These are phyloP conservation scores for Ichneumoninae sp. DNA, from an alignment of 2,888 invertebrate species.

Conservation along the genomic window DNA sequence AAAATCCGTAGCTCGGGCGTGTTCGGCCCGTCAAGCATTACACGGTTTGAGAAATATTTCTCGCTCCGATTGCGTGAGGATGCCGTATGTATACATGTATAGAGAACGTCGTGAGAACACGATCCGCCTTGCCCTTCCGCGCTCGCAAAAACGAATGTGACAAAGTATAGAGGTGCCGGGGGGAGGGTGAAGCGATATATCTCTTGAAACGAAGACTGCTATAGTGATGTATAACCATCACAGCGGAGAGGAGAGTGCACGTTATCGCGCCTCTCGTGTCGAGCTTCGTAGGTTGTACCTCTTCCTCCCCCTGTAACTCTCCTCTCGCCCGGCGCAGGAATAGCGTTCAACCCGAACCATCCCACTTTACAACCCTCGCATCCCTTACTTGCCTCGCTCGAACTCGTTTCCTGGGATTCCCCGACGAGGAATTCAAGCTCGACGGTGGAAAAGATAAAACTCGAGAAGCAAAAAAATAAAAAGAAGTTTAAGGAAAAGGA, in stretches of 20 bases:
- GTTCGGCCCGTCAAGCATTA: constrained; percentile 14
- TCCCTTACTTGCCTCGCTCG: constrained; percentile 27
- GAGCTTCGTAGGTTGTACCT: constrained; percentile 45
- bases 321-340: not conserved
- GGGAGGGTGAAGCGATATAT: constrained; percentile 54
- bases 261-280: constrained; percentile 61
- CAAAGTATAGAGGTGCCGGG: not conserved
- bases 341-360: constrained; percentile 44
- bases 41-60: constrained; percentile 50
- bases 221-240: constrained; percentile 30
- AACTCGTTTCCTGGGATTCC: constrained; percentile 51
- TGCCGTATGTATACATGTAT: constrained; percentile 2
- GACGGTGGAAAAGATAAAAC: constrained; percentile 30
- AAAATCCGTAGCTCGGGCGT: constrained; percentile 1
- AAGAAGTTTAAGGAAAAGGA: not conserved
- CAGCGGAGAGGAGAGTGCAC: constrained; percentile 28
- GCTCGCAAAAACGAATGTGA: constrained; percentile 41
- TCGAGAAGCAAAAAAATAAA: constrained; percentile 13
- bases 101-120: constrained; percentile 21
- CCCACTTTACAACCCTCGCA: constrained; percentile 59
- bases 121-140: constrained; percentile 36
- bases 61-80: constrained; percentile 40
- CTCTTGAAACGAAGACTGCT: constrained; percentile 36
- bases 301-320: constrained; percentile 4
- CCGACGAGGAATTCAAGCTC: constrained; percentile 46